Evolutionary conservation across 1,140 invertebrate species (phyloP).

Genomic region (Physella acuta): DNA sequence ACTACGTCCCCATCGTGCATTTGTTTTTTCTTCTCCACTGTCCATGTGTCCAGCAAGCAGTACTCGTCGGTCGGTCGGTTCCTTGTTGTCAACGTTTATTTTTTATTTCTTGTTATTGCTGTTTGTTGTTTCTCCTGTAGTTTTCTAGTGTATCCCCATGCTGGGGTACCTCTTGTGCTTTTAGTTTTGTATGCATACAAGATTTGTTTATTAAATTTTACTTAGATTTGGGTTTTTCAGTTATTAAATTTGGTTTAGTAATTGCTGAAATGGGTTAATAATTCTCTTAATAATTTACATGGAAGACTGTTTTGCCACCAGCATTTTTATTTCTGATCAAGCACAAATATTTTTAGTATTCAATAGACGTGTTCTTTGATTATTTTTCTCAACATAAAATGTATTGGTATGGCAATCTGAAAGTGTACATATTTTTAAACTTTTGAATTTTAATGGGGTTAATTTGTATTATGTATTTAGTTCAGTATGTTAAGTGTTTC

Average conservation of each 20-base stretch:
- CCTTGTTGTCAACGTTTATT: conserved; percentile 9
- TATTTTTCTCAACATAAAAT: neutral
- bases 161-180: conserved; percentile 10
- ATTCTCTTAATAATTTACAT: neutral
- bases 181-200: conserved; percentile 4
- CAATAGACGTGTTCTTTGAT: neutral
- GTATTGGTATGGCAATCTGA: too few relatives aligned
- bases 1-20: conserved; percentile 26
- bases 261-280: neutral
- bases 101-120: conserved; percentile 8
- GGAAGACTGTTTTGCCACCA: neutral
- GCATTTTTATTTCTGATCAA: neutral
- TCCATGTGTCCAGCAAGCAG: conserved; percentile 25
- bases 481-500: too few relatives aligned
- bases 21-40: conserved; percentile 25
- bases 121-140: conserved; percentile 23
- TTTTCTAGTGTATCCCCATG: conserved; percentile 22
- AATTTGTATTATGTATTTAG: too few relatives aligned
- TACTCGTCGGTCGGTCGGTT: conserved; percentile 25
- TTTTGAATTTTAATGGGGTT: too few relatives aligned
- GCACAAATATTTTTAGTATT: neutral
- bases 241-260: neutral
- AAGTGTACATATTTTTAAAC: too few relatives aligned
- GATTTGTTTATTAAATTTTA: neutral
- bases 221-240: neutral